Base-by-base conservation (phyloP, 2,888 invertebrate species). In the Blera fallax region DNA sequence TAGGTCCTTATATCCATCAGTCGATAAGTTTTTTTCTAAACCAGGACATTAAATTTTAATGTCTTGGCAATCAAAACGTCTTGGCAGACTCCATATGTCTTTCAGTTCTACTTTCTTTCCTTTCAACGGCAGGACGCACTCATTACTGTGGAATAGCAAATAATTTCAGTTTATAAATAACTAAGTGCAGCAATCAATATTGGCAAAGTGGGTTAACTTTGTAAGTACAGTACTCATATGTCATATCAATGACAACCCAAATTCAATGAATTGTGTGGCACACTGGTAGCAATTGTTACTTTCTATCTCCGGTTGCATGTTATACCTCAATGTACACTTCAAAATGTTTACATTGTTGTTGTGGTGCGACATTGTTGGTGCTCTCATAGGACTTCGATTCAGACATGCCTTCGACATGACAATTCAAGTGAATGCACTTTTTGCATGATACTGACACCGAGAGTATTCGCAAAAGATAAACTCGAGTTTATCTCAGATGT, bases 271-370 rank as follows among this genome's bases (percentile, higher is more conserved):
- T 56, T 77, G 29, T 70, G 14, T 78, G 83, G 52, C 78, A 60
- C 58, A 69, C 37, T 82, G 7, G n/a, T n/a, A n/a, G n/a, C n/a
- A n/a, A n/a, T 43, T 40, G 32, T 24, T 45, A 14, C 32, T 78
- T 56, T 79, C 58, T 60, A 24, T 70, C 72, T 77, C 11, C 50
- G 80, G 58, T 84, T 84, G 84, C 80, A 84, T 84, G 74, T 45
- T 37, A 58, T 32, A 34, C 43, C 24, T 65, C 65, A 79, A 74
- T 79, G 70, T 74, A 73, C 79, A 69, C 79, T 64, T 24, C 18
- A 27, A 60, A 67, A 50, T 67, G 54, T 78, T 45, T 60, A 21
- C 45, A 56, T 21, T 43, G 34, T 21, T 72, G 24, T 56, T 58
- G 18, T 65, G 27, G 14, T 65, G 64, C 64, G 77, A 60, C 58